phyloP scores from a whole-genome alignment of 1,140 invertebrate species.

The Akabosia matsudoensis region DNA sequence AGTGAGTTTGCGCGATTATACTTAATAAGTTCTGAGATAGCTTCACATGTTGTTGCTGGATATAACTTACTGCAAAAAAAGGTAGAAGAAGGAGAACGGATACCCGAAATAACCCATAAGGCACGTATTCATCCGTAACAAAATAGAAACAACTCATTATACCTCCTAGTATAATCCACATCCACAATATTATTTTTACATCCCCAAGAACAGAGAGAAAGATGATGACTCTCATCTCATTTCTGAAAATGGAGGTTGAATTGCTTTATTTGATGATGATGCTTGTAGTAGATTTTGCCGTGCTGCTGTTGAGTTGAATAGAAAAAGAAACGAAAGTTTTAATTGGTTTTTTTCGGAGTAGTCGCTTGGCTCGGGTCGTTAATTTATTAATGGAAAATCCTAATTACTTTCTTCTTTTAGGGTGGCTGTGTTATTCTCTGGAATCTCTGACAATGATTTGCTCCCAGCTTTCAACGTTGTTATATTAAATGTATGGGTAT shows the following conservation, averaged over 20 bases:
- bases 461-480: not conserved
- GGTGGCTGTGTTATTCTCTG: slow-evolving; percentile 6
- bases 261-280: not conserved
- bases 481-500: not conserved
- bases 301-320: not conserved
- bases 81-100: not conserved
- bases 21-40: too few relatives aligned
- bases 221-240: not conserved
- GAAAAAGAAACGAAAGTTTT: slow-evolving; percentile 20
- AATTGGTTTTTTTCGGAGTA: slow-evolving; percentile 20
- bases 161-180: not conserved
- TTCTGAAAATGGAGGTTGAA: not conserved
- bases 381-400: slow-evolving; percentile 25
- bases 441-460: slow-evolving; percentile 22
- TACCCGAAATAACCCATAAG: slow-evolving; percentile 1
- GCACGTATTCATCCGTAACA: slow-evolving; percentile 9
- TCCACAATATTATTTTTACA: not conserved
- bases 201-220: not conserved
- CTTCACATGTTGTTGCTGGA: too few relatives aligned
- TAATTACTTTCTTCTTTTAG: slow-evolving; percentile 24
- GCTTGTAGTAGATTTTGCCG: not conserved
- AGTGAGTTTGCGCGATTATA: too few relatives aligned
- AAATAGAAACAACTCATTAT: slow-evolving; percentile 7
- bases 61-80: too few relatives aligned
- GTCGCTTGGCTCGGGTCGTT: slow-evolving; percentile 18